Evolutionary conservation across 2,797 vertebrate genomes (phyloP).

Genomic region (Tarsius wallacei): DNA sequence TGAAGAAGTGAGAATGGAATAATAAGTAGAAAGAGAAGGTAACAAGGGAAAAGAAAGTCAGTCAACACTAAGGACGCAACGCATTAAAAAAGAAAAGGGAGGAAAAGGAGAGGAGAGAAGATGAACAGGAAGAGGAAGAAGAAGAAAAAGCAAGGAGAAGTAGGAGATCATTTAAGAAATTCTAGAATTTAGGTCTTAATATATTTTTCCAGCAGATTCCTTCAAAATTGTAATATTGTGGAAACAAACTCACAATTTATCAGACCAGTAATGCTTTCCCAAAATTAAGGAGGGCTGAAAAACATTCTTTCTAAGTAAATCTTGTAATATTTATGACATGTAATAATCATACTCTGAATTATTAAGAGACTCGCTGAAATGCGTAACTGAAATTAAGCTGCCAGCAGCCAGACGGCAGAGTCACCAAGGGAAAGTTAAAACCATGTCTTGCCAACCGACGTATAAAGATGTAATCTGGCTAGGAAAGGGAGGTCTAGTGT

Average conservation of each 20-base stretch:
- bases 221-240: neutral
- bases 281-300: neutral
- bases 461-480: neutral
- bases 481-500: neutral
- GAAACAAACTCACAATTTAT: neutral
- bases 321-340: slow-evolving; percentile 1
- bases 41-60: neutral
- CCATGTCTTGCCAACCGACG: neutral
- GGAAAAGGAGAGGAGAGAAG: neutral
- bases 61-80: rapidly evolving
- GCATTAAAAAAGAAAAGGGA: neutral
- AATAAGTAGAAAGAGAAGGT: neutral
- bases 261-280: neutral
- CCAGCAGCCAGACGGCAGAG: neutral
- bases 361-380: neutral
- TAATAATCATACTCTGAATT: slow-evolving; percentile 30
- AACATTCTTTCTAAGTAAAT: neutral
- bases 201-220: neutral
- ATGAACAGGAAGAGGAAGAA: rapidly evolving
- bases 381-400: neutral
- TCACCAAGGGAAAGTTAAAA: neutral
- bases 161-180: neutral
- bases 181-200: neutral
- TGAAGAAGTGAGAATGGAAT: neutral
- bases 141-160: neutral